phyloP scores from a whole-genome alignment of 2,797 vertebrate species.

The Tenualosa ilisha region DNA sequence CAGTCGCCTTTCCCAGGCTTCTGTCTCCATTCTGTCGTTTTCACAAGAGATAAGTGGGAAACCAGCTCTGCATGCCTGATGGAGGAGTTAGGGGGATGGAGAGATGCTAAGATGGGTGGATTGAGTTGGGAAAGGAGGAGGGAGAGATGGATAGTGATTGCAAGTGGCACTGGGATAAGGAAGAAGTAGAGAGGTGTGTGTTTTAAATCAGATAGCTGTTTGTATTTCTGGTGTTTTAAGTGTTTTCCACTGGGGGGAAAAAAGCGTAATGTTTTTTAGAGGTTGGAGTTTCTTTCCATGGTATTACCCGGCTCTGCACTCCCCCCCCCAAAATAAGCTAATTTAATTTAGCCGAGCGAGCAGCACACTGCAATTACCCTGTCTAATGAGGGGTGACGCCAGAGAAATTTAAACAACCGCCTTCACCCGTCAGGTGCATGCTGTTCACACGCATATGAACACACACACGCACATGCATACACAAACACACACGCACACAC shows the following conservation, averaged over 20 bases:
- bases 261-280: neutral
- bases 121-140: neutral
- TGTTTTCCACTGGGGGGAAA: neutral
- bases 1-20: constrained; percentile 40
- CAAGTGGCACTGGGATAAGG: neutral
- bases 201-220: neutral
- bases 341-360: constrained; percentile 4
- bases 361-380: neutral
- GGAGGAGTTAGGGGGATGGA: neutral
- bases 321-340: constrained; percentile 1
- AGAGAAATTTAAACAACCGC: neutral
- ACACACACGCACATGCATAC: neutral
- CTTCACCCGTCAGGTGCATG: neutral
- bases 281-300: constrained; percentile 3
- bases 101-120: neutral
- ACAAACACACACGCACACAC: neutral
- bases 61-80: constrained; percentile 12
- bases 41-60: neutral
- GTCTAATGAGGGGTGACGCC: constrained; percentile 7
- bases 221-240: neutral
- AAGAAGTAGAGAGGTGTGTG: neutral
- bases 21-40: neutral
- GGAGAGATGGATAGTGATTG: neutral
- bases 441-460: neutral
- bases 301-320: neutral